Evolutionary conservation across 2,888 invertebrate species (phyloP).

Genomic region (Acleris holmiana): DNA sequence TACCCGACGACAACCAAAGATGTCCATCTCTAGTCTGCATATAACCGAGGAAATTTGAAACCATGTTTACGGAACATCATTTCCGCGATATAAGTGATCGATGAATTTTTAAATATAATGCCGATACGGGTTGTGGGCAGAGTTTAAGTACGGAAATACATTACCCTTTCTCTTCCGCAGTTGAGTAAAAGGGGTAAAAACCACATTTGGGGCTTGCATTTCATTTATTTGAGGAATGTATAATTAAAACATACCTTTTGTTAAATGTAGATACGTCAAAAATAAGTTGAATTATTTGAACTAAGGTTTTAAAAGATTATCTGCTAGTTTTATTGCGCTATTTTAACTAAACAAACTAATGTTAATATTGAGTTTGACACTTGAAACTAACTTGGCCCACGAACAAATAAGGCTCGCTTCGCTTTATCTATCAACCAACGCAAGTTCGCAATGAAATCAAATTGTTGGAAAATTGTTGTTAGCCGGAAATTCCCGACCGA

Average conservation of each 20-base stretch:
- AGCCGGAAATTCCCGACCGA: slow-evolving; percentile 19
- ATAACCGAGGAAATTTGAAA: slow-evolving; percentile 13
- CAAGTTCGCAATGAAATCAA: slow-evolving; percentile 26
- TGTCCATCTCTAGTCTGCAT: not conserved
- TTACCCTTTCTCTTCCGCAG: too few relatives aligned
- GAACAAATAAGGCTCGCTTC: slow-evolving; percentile 10
- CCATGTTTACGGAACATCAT: slow-evolving; percentile 20
- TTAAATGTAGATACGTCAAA: not conserved
- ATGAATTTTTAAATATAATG: slow-evolving; percentile 22
- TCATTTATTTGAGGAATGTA: too few relatives aligned
- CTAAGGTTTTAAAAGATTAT: too few relatives aligned
- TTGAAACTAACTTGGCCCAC: not conserved
- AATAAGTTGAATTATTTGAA: not conserved
- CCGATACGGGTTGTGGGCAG: slow-evolving; percentile 14
- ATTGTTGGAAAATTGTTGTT: slow-evolving; percentile 32
- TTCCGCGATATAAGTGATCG: slow-evolving; percentile 21
- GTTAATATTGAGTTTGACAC: not conserved
- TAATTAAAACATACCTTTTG: not conserved
- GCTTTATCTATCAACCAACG: slow-evolving; percentile 15
- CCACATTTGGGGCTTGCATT: not conserved
- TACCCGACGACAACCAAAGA: too few relatives aligned
- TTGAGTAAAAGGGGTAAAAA: slow-evolving; percentile 3
- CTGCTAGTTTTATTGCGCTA: too few relatives aligned
- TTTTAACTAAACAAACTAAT: not conserved
- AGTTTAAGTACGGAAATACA: not conserved